phyloP scores from a whole-genome alignment of 2,113 vertebrate genomes.

The Eudyptes chrysolophus region DNA sequence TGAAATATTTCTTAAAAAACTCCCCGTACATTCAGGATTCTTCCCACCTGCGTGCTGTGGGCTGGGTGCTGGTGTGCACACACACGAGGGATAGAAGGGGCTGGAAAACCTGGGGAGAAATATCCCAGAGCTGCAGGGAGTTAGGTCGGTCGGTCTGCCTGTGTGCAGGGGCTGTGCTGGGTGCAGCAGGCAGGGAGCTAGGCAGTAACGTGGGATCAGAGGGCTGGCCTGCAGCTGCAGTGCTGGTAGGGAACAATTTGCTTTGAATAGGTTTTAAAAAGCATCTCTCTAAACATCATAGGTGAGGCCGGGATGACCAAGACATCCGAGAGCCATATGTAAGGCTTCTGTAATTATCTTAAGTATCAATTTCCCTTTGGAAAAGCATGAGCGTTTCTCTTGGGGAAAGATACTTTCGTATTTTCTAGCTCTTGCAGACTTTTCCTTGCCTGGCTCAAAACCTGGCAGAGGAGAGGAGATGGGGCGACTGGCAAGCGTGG shows the following conservation, averaged over 20 bases:
- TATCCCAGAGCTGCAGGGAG: not conserved
- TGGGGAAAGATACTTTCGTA: not conserved
- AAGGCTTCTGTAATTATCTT: not conserved
- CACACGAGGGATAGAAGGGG: fast-evolving
- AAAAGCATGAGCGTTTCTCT: not conserved
- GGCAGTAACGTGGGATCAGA: fast-evolving
- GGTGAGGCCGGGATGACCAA: not conserved
- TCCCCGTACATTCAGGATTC: not conserved
- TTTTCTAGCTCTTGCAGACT: not conserved
- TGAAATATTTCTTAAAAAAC: not conserved
- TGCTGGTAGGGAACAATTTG: not conserved
- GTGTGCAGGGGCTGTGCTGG: not conserved
- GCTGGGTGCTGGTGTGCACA: not conserved
- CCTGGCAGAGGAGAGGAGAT: not conserved
- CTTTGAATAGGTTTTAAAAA: not conserved
- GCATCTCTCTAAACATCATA: not conserved
- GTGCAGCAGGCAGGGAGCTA: not conserved
- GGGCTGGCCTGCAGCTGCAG: not conserved
- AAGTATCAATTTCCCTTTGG: not conserved
- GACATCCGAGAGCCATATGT: not conserved
- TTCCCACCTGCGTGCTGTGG: not conserved
- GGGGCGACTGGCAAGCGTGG: not conserved
- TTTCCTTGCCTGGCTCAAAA: not conserved
- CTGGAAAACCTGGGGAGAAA: not conserved
- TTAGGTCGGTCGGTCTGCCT: fast-evolving